Percentiles rank a stretch among this genome's conserved stretches.
Evolutionary conservation across 2,888 invertebrate genomes (phyloP).

Genomic region (Lasioglossum figueresi): DNA sequence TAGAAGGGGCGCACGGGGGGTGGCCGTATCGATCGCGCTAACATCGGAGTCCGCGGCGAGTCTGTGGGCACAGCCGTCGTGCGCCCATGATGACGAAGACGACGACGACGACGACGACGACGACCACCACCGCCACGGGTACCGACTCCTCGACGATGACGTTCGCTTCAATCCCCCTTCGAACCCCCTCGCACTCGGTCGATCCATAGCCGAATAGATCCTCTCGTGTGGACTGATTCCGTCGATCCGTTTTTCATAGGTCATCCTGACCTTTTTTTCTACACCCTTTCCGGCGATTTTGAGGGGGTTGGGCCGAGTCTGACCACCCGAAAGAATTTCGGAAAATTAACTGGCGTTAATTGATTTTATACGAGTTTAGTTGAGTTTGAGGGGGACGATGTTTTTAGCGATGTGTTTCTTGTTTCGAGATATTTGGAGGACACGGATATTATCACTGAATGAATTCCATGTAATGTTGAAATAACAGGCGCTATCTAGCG

Average conservation of each 20-base stretch:
- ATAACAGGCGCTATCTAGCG: too few species aligned
- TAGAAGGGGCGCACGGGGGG: slow-evolving; percentile 68
- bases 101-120: too few species aligned
- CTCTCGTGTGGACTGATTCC: background rate
- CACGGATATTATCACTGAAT: too few species aligned
- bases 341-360: background rate
- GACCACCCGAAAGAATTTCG: background rate
- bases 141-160: slow-evolving; percentile 65
- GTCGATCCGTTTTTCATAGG: background rate
- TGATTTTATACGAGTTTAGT: background rate
- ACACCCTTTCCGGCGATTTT: background rate
- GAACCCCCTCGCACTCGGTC: background rate
- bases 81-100: slow-evolving; percentile 67
- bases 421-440: too few species aligned
- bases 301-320: too few species aligned
- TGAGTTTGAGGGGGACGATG: background rate
- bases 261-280: background rate
- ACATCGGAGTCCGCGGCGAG: slow-evolving; percentile 81
- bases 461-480: too few species aligned
- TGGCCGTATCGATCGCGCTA: slow-evolving; percentile 81
- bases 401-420: background rate
- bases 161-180: slow-evolving; percentile 47
- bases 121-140: slow-evolving; percentile 53
- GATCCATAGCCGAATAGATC: background rate
- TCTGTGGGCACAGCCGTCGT: slow-evolving; percentile 83